Evolutionary conservation across 2,888 invertebrate species (phyloP), one percentile per base, ranked within the genome.

Genomic region (Parnassius orleans): DNA sequence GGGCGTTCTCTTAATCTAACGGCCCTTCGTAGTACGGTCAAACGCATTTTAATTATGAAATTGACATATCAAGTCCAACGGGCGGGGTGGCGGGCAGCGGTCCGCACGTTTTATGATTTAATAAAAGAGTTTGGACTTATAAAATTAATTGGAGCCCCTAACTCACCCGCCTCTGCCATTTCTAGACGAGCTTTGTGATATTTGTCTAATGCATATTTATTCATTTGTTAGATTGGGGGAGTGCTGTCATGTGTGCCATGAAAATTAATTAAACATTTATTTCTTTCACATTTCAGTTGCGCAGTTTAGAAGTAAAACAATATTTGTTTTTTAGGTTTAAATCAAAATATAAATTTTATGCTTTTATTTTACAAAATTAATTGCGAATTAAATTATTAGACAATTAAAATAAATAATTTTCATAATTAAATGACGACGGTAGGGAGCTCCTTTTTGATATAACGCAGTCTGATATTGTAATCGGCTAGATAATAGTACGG

Each of bases 41-140:
- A 88, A 87, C 84, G 90, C 83, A 87, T 88, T 90, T 88, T 88
- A 91, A 90, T 90, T 90, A 90, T 86, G 84, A 86, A 90, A 90
- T 90, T 91, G 91, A 90, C 90, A 91, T 90, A 87, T 90, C 87
- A 81, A 48, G 79, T 78, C 69, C 63, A 54, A 57, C 63, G 65
- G 48, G 66, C 67, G 74, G 71, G 65, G 48, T 65, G 66, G 72
- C 66, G 76, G 74, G 78, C 81, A 76, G 68, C 73, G 75, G 78
- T 68, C 76, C 80, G 78, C 69, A 70, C 72, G 79, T 82, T 86
- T 87, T 84, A 84, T 87, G 83, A 90, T 91, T 91, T 89, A 90
- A 91, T 91, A 90, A 89, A 90, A 90, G 88, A 84, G 88, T 87
- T 80, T 77, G 79, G 75, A 83, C 81, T 86, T 84, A 81, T 73